phyloP scores from a whole-genome alignment of 1,140 invertebrate genomes.

The Lasaia peninsularis region DNA sequence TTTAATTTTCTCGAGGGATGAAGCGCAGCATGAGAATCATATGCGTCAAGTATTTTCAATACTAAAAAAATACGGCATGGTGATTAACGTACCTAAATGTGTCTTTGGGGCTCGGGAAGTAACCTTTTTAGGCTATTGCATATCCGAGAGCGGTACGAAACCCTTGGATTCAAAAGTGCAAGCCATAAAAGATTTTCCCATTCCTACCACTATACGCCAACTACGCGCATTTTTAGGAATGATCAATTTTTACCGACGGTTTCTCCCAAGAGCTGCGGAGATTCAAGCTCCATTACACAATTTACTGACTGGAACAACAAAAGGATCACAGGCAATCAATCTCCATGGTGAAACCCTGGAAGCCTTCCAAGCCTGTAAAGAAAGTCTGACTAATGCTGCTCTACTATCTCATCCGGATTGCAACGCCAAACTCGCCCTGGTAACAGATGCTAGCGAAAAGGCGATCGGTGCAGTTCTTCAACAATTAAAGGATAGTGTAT shows the following conservation, averaged over 20 bases:
- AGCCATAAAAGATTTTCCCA: not conserved
- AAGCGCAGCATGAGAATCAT: not conserved
- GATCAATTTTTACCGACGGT: not conserved
- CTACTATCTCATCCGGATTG: not conserved
- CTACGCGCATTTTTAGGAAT: not conserved
- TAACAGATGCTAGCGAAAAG: not conserved
- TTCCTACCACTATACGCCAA: not conserved
- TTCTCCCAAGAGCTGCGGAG: not conserved
- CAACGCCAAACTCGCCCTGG: not conserved
- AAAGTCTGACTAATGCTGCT: not conserved
- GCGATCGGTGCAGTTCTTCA: not conserved
- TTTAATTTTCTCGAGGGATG: not conserved
- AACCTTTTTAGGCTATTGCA: not conserved
- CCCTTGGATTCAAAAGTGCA: not conserved
- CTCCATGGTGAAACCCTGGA: not conserved
- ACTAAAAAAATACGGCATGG: not conserved
- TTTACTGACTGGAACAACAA: not conserved
- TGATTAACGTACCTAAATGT: conserved; percentile 1
- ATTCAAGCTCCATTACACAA: not conserved
- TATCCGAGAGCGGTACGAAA: conserved; percentile 2
- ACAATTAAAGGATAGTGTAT: not conserved
- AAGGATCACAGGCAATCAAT: not conserved
- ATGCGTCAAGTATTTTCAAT: not conserved
- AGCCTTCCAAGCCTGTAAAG: not conserved
- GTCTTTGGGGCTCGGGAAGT: not conserved